Base-by-base conservation (phyloP, 2,797 vertebrate species). In the Cynopterus sphinx region DNA sequence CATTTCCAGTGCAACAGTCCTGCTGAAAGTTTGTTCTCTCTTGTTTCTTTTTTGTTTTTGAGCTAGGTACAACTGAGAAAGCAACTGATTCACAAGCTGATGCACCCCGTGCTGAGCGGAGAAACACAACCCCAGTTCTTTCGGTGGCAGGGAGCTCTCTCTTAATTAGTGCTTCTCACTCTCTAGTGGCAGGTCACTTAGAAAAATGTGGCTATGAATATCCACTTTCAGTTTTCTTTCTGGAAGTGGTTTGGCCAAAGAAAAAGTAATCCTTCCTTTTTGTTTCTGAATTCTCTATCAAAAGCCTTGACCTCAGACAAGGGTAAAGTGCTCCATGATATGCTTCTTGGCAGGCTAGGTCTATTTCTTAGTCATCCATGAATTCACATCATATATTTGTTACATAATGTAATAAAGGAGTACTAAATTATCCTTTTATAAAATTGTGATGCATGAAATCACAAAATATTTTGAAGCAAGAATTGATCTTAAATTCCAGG, bases 41-140 rank as follows among this genome's bases (percentile, higher is more conserved):
- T 6, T 39, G 6, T 36, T 31, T n/a, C 12, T 28, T 59, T 11
- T 88, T 91, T 84, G 89, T 96, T 68, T 96, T 10, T 93, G 61
- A 65, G 6, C 93, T 95, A 99, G 99, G 99, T 99, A 0, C 99
- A 99, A 86, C 98, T 99, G 17, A 98, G 99, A 90, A 99, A 99
- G 93, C 99, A 99, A 97, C 98, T 99, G n/a, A 99, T 99, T 98
- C 99, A 99, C 79, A 99, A 99, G 81, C 97, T 99, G 75, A 99
- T 99, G 94, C 98, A 98, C 16, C 99, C 99, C 4, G 97, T 98
- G 71, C 28, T 99, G 96, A 97, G 87, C 33, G 98, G 98, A 94
- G 98, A 99, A 39, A 92, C 98, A 51, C 97, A 97, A 31, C 98
- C 98, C 43, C 97, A 88, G 81, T 86, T 97, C 11, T 98, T 43